Conservation (phyloP, 1,140 invertebrate genomes). For the Arion vulgaris region DNA sequence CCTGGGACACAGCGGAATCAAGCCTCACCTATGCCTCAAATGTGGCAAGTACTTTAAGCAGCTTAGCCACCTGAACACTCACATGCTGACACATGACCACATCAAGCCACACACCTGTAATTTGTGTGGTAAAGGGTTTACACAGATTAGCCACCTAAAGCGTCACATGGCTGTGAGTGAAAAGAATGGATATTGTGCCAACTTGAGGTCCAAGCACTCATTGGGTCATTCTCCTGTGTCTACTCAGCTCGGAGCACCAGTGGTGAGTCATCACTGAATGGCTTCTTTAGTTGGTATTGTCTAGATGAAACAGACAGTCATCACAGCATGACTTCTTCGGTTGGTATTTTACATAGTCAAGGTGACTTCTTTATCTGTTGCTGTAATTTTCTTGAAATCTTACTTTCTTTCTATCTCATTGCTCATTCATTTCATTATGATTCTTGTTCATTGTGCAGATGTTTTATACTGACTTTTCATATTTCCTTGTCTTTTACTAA, state of each 20-base stretch:
- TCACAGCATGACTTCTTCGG: no score
- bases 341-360: no score
- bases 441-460: no score
- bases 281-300: background rate
- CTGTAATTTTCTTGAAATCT: no score
- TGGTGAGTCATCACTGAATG: conserved; percentile 25
- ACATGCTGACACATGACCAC: conserved; percentile 71
- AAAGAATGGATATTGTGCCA: conserved; percentile 41
- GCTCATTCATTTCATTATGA: no score
- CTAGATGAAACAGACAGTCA: no score
- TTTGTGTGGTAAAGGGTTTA: conserved; percentile 68
- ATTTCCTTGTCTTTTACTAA: no score
- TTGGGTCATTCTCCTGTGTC: conserved; percentile 25
- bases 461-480: no score
- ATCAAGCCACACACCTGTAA: conserved; percentile 68
- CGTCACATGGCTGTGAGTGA: conserved; percentile 36
- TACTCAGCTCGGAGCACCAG: conserved; percentile 12
- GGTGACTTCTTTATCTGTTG: no score
- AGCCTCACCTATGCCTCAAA: conserved; percentile 68
- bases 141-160: conserved; percentile 59
- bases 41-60: conserved; percentile 72
- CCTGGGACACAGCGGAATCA: conserved; percentile 69
- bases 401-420: no score
- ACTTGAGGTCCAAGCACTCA: conserved; percentile 26
- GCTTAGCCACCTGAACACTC: conserved; percentile 68